Conservation (phyloP, 2,888 invertebrate species). For the Stenoptilia bipunctidactyla region DNA sequence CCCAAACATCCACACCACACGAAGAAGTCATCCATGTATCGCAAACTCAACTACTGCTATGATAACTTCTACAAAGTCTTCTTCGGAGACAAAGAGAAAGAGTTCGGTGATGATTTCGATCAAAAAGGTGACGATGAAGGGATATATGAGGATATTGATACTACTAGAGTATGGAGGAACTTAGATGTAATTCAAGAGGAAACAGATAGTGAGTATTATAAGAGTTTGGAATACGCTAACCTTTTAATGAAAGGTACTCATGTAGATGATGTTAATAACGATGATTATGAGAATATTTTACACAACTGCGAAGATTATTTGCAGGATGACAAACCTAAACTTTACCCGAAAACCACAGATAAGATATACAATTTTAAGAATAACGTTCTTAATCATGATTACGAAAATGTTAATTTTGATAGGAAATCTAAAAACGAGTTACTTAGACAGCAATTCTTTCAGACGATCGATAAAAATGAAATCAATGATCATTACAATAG, state of each 20-base stretch:
- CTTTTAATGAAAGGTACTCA: slow-evolving; percentile 23
- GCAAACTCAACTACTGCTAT: slow-evolving; percentile 61
- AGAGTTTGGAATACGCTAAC: slow-evolving; percentile 54
- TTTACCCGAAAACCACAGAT: slow-evolving; percentile 44
- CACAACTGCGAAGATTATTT: slow-evolving; percentile 36
- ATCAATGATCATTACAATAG: slow-evolving; percentile 45
- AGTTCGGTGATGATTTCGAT: slow-evolving; percentile 36
- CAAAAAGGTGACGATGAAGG: slow-evolving; percentile 36
- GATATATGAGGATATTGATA: slow-evolving; percentile 50
- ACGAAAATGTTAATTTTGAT: slow-evolving; percentile 43
- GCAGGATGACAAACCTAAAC: slow-evolving; percentile 25
- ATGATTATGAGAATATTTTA: slow-evolving; percentile 31
- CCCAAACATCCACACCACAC: slow-evolving; percentile 7
- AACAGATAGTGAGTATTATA: slow-evolving; percentile 61
- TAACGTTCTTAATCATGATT: slow-evolving; percentile 51
- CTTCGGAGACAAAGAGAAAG: slow-evolving; percentile 38
- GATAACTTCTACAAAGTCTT: slow-evolving; percentile 62
- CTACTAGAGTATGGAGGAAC: slow-evolving; percentile 34
- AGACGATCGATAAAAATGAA: slow-evolving; percentile 38
- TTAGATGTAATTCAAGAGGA: slow-evolving; percentile 61
- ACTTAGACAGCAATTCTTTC: slow-evolving; percentile 47
- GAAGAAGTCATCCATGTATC: slow-evolving; percentile 52
- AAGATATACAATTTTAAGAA: slow-evolving; percentile 60
- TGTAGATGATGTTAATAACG: slow-evolving; percentile 22
- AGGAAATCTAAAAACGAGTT: slow-evolving; percentile 38